phyloP scores from a whole-genome alignment of 1,140 invertebrate genomes.

The fruit fly (Drosophila melanogaster) region DNA sequence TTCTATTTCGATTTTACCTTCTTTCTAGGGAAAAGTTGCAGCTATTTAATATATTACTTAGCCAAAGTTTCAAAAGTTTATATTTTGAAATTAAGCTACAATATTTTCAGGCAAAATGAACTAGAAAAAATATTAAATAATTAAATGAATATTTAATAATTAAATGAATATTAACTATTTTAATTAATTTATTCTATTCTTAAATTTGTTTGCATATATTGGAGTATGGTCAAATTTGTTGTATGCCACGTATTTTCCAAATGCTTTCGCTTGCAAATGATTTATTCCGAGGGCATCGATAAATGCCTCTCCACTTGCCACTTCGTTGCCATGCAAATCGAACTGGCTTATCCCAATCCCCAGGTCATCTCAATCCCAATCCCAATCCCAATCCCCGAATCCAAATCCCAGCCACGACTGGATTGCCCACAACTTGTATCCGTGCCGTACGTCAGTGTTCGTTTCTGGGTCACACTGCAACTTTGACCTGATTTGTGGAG shows the following conservation, averaged over 20 bases:
- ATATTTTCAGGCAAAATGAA: no score
- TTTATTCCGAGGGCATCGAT: slow-evolving; percentile 3
- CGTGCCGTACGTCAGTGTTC: slow-evolving; percentile 56
- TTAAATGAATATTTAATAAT: no score
- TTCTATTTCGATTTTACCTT: neutral
- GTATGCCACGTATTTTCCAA: neutral
- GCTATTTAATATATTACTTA: no score
- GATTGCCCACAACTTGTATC: slow-evolving; percentile 44
- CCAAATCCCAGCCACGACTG: slow-evolving; percentile 29
- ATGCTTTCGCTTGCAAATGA: neutral
- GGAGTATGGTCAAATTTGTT: no score
- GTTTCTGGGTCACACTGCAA: slow-evolving; percentile 75
- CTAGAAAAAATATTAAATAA: no score
- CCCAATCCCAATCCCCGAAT: neutral
- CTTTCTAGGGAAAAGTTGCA: no score
- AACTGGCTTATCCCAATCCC: neutral
- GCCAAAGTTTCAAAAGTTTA: no score
- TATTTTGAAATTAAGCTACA: no score
- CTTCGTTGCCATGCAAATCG: slow-evolving; percentile 5
- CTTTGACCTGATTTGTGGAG: slow-evolving; percentile 72
- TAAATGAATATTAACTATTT: no score
- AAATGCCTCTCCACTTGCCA: neutral
- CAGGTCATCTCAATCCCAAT: neutral
- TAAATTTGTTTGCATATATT: no score
- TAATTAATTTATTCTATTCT: no score